Evolutionary conservation across 2,888 invertebrate species (phyloP), one percentile per base, ranked within the genome.

Genomic region (Euplagia quadripunctaria): DNA sequence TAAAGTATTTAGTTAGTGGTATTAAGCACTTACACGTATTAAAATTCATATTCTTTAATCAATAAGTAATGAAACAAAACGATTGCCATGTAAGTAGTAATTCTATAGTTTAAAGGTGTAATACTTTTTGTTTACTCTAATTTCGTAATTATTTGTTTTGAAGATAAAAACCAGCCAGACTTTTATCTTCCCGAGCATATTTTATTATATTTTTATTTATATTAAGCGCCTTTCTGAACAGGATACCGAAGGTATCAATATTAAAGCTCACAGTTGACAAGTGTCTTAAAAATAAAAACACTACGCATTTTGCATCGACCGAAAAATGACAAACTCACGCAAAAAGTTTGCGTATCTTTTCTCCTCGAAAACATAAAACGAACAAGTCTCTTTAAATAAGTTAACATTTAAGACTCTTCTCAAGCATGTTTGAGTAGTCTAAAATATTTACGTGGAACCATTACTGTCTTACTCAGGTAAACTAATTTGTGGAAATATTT

Each of bases 311-410:
- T 68, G 72, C 68, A 64, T 58, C 55, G 31, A 55, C 16, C 43
- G 55, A 68, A 55, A 68, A 43, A n/a, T 17, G 31, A 12, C 20
- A 46, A 43, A 31, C 64, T 49, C 55, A 58, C 64, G 72, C 55
- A 72, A 64, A n/a, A n/a, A n/a, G n/a, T 41, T 55, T 31, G 64
- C 16, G 68, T 63, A 52, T 52, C 65, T 64, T 64, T 72, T 64
- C 49, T 51, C 31, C 55, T 64, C n/a, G 14, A 55, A 68, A 55
- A 64, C n/a, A 58, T 64, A 58, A 68, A 72, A 55, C 17, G 55
- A 20, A 42, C 31, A 64, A 17, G 52, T 55, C 49, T 31, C 41
- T 64, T 14, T 72, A 55, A 72, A 72, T 72, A 72, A 68, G 64
- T 72, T 68, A 68, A 12, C n/a, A 64, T 64, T 58, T 20, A 63